These are phyloP conservation scores for Epizoanthus ramosus DNA, from an alignment of 92 coral and sea anemone species.

Conservation along the genomic window DNA sequence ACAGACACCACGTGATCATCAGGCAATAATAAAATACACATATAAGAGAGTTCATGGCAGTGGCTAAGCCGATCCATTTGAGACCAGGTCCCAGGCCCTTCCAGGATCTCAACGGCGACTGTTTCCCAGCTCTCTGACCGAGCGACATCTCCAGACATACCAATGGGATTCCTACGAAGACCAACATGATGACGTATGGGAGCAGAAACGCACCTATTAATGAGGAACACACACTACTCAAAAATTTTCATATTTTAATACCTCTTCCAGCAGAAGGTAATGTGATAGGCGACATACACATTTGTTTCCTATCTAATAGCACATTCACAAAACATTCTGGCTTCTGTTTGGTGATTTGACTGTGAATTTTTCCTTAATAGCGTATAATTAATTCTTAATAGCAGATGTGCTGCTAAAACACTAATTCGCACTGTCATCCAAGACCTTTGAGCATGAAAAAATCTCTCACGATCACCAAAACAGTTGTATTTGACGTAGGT, in stretches of 20 bases:
- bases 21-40: conserved; percentile 75
- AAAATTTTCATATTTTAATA: background rate
- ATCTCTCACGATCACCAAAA: no score
- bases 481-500: no score
- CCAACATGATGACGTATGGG: conserved; percentile 86
- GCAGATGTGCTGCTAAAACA: no score
- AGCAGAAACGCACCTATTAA: conserved; percentile 80
- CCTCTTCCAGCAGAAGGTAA: no score
- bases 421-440: no score
- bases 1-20: conserved; percentile 90
- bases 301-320: no score
- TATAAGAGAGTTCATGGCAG: conserved; percentile 64
- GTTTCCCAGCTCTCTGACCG: conserved; percentile 82
- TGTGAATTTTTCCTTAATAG: no score
- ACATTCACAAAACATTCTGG: no score
- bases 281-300: no score
- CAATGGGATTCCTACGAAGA: conserved; percentile 90
- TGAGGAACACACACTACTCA: background rate
- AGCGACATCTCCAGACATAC: conserved; percentile 94
- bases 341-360: no score
- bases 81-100: conserved; percentile 68
- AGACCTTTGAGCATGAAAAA: no score
- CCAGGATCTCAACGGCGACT: conserved; percentile 79
- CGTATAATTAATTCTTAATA: no score
- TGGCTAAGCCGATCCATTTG: conserved; percentile 84